phyloP scores from a whole-genome alignment of 2,888 invertebrate species.

The Nipponacmea schrenckii region DNA sequence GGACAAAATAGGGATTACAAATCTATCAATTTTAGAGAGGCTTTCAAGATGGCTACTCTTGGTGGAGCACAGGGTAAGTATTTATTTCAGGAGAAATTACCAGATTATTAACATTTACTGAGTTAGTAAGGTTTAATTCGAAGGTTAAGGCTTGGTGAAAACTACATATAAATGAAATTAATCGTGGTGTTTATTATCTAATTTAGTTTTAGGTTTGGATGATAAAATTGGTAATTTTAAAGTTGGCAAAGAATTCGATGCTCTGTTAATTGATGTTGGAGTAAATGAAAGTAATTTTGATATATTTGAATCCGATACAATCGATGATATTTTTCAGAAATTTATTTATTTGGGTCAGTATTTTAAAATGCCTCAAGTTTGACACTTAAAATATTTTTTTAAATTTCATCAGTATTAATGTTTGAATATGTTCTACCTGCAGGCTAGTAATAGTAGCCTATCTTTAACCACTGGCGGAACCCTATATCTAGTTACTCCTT shows the following conservation, averaged over 20 bases:
- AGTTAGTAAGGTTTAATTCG: too few relatives aligned
- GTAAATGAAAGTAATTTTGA: slow-evolving; percentile 64
- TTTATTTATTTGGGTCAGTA: slow-evolving; percentile 55
- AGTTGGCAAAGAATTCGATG: slow-evolving; percentile 88
- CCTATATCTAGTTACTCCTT: too few relatives aligned
- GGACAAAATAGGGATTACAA: slow-evolving; percentile 50
- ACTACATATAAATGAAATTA: not conserved
- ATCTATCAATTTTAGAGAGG: slow-evolving; percentile 79
- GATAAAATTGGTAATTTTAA: slow-evolving; percentile 82
- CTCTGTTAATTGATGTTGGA: slow-evolving; percentile 79
- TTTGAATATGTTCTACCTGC: too few relatives aligned
- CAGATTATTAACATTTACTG: too few relatives aligned
- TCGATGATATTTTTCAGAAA: slow-evolving; percentile 52
- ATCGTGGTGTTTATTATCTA: not conserved
- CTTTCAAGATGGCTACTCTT: slow-evolving; percentile 84
- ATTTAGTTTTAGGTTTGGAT: slow-evolving; percentile 80
- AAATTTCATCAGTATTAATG: too few relatives aligned
- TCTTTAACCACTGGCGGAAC: too few relatives aligned
- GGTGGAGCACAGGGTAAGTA: slow-evolving; percentile 73
- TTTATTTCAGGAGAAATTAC: not conserved
- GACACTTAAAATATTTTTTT: too few relatives aligned
- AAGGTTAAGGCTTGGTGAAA: too few relatives aligned
- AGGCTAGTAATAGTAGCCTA: too few relatives aligned
- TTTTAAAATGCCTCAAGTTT: too few relatives aligned
- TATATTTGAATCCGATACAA: slow-evolving; percentile 48